Percentiles rank a stretch among this genome's conserved stretches.
Evolutionary conservation across 2,113 vertebrate species (phyloP).

Genomic region (Varanus salvator): DNA sequence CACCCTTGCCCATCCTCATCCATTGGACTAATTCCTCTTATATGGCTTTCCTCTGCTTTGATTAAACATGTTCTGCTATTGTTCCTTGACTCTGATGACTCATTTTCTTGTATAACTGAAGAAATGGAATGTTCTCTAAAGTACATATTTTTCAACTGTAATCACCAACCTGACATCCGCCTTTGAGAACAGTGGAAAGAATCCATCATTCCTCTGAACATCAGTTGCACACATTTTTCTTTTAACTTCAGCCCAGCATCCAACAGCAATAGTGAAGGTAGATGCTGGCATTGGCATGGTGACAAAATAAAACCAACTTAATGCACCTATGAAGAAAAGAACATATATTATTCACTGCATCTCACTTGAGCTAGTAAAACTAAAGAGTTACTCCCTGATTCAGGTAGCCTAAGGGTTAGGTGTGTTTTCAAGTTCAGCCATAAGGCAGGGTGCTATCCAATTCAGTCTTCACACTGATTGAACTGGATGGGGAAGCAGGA

Average conservation of each 20-base stretch:
- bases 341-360: constrained; percentile 21
- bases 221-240: constrained; percentile 50
- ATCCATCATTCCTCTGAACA: constrained; percentile 25
- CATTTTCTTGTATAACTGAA: constrained; percentile 56
- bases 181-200: constrained; percentile 49
- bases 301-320: constrained; percentile 92
- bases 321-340: constrained; percentile 74
- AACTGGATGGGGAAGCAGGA: background rate
- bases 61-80: constrained; percentile 65
- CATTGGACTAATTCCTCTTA: constrained; percentile 52
- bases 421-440: background rate
- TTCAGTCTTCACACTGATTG: background rate
- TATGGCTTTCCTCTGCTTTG: constrained; percentile 53
- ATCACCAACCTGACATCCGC: constrained; percentile 83
- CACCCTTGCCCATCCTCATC: constrained; percentile 41
- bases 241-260: constrained; percentile 87
- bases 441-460: background rate
- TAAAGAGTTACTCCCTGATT: background rate
- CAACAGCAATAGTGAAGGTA: constrained; percentile 94
- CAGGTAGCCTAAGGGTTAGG: constrained; percentile 31
- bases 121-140: constrained; percentile 46
- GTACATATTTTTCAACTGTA: constrained; percentile 48
- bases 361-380: background rate
- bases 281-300: constrained; percentile 98
- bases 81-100: constrained; percentile 64